Base-by-base conservation (phyloP, 1,140 invertebrate species). In the Sycophila sp. region DNA sequence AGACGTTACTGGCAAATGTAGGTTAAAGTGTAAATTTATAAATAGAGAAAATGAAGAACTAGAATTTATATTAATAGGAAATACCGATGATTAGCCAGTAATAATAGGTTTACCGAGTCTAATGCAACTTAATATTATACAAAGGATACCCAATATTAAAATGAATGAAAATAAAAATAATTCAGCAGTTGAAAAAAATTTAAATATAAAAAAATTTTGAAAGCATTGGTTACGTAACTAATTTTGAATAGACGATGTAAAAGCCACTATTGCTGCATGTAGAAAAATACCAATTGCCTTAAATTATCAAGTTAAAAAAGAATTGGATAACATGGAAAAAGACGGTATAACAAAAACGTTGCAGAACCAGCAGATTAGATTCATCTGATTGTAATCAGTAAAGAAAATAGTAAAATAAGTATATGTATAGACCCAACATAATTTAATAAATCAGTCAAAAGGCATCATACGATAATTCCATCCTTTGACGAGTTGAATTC, bases 371-470 rank as follows among this genome's bases (percentile, higher is more conserved):
- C 86, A 2, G 83, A 87, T 40, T 88, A 86, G 84, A 83, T 88
- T 4, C 85, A 82, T 74, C 73, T 78, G 30, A 67, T 86, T 30
- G 82, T 87, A 86, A 22, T 81, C 84, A 22, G 72, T 75, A 60
- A 87, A 87, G 78, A 74, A 42, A 45, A 85, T 76, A 80, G 79
- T n/a, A 71, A 80, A 30, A 53, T 88, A n/a, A 65, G 87, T 38
- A 78, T 89, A 42, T 88, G 87, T 77, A 62, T 89, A n/a, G 87
- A 89, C 74, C 87, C 87, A 5, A 76, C 71, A 42, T 80, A 87
- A 58, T 76, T 89, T 56, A 89, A 89, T 77, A 80, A 77, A 70
- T 74, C 72, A 15, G 83, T 89, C 13, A 82, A 80, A 72, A 65
- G 84, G 17, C 77, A 82, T 75, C 76, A 80, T 73, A 83, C 79